Conservation (phyloP, 2,113 vertebrate species). For the Pseudolaguvia tuberculata region DNA sequence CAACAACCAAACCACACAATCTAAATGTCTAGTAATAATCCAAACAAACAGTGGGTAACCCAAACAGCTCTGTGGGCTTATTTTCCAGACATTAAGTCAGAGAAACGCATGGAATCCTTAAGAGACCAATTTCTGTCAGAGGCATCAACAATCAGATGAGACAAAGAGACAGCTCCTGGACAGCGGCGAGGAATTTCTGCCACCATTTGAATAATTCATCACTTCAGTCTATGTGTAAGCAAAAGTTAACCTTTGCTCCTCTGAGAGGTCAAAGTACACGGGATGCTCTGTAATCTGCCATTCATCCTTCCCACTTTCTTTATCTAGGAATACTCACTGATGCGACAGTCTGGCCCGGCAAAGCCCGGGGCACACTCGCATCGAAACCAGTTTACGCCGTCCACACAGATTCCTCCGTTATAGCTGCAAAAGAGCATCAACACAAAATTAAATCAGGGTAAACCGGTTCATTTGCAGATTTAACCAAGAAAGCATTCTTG, state of each 20-base stretch:
- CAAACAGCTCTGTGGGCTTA: neutral
- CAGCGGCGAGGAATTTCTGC: constrained; percentile 59
- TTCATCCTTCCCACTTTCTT: constrained; percentile 32
- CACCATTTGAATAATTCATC: constrained; percentile 68
- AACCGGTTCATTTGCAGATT: neutral
- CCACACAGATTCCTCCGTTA: constrained; percentile 89
- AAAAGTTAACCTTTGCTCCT: constrained; percentile 64
- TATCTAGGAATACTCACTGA: constrained; percentile 77
- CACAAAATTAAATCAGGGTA: neutral
- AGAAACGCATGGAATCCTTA: constrained; percentile 39
- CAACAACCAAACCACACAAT: neutral
- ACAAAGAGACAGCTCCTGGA: constrained; percentile 54
- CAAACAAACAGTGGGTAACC: neutral
- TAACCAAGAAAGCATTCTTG: neutral
- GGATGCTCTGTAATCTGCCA: constrained; percentile 52
- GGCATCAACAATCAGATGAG: constrained; percentile 43
- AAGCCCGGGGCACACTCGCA: constrained; percentile 90
- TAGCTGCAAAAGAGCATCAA: constrained; percentile 71
- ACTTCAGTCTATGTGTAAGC: constrained; percentile 44
- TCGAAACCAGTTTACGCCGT: constrained; percentile 93
- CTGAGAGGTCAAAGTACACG: constrained; percentile 55
- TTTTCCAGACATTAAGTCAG: constrained; percentile 8
- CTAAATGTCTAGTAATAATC: neutral
- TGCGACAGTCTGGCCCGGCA: constrained; percentile 27
- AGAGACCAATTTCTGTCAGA: constrained; percentile 26